Evolutionary conservation across 2,797 vertebrate genomes (phyloP).

Genomic region (Geotrypetes seraphini): DNA sequence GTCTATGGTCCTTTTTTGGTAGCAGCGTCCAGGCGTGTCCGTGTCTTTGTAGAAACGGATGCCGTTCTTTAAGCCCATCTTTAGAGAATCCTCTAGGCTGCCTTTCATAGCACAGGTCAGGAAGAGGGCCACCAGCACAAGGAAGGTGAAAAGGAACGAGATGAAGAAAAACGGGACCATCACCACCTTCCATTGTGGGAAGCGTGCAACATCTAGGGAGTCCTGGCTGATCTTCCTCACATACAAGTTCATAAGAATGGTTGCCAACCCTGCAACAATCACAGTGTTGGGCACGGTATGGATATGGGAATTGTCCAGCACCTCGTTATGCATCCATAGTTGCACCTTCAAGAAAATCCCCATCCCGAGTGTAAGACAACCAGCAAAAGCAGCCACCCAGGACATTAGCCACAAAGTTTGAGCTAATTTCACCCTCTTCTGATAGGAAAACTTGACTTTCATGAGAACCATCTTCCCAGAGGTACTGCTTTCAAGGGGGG

Average conservation of each 20-base stretch:
- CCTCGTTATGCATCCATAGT: constrained; percentile 61
- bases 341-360: constrained; percentile 68
- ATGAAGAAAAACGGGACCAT: constrained; percentile 58
- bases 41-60: constrained; percentile 82
- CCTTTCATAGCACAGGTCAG: constrained; percentile 66
- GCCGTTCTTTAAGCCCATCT: constrained; percentile 59
- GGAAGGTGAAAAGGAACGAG: constrained; percentile 55
- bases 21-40: constrained; percentile 74
- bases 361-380: constrained; percentile 60
- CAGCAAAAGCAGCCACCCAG: constrained; percentile 55
- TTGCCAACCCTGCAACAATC: constrained; percentile 61
- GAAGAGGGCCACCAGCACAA: constrained; percentile 60
- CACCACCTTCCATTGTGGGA: constrained; percentile 62
- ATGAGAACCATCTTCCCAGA: constrained; percentile 63
- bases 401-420: constrained; percentile 68
- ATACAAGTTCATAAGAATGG: constrained; percentile 63
- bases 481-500: no score
- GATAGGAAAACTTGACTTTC: constrained; percentile 69
- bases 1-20: constrained; percentile 75
- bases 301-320: constrained; percentile 66
- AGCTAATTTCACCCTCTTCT: constrained; percentile 66
- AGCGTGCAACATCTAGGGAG: constrained; percentile 54
- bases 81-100: constrained; percentile 61
- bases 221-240: constrained; percentile 65
- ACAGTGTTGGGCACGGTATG: constrained; percentile 70